Percentiles rank a stretch among this genome's conserved stretches.
phyloP scores from a whole-genome alignment of 2,888 invertebrate genomes.

The Eumacrocentrus americanus region DNA sequence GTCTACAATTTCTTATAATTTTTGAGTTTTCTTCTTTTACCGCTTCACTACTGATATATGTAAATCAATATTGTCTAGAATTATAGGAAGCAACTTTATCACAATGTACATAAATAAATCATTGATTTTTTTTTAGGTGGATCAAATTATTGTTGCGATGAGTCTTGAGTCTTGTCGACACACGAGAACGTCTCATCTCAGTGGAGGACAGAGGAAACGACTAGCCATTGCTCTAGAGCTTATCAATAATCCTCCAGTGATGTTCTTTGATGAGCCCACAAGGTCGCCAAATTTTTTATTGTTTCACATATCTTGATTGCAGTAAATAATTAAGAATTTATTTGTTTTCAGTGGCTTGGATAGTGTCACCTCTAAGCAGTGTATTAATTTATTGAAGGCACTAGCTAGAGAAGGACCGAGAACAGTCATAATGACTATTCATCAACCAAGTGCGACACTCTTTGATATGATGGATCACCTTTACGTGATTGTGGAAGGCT shows the following conservation, averaged over 20 bases:
- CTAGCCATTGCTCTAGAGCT: constrained; percentile 89
- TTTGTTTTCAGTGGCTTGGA: constrained; percentile 74
- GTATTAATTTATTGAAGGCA: constrained; percentile 78
- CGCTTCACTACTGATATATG: no score
- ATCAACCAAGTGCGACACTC: constrained; percentile 87
- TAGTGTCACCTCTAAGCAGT: constrained; percentile 82
- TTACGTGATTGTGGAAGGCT: constrained; percentile 81
- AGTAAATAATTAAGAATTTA: background rate
- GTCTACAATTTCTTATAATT: no score
- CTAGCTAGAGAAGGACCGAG: constrained; percentile 79
- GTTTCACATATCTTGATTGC: background rate
- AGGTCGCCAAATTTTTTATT: constrained; percentile 66
- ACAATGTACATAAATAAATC: no score
- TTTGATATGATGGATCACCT: constrained; percentile 89
- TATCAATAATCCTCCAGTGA: constrained; percentile 91
- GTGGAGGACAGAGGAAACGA: constrained; percentile 90
- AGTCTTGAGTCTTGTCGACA: constrained; percentile 71
- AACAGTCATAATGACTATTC: constrained; percentile 87
- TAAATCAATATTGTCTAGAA: no score
- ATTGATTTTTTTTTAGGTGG: constrained; percentile 73
- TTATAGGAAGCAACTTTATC: no score
- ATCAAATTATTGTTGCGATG: constrained; percentile 79
- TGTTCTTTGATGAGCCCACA: constrained; percentile 96
- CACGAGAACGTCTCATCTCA: constrained; percentile 75
- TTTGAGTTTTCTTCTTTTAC: no score